Evolutionary conservation across 1,140 invertebrate species (phyloP).

Genomic region (Charaxes varanes): DNA sequence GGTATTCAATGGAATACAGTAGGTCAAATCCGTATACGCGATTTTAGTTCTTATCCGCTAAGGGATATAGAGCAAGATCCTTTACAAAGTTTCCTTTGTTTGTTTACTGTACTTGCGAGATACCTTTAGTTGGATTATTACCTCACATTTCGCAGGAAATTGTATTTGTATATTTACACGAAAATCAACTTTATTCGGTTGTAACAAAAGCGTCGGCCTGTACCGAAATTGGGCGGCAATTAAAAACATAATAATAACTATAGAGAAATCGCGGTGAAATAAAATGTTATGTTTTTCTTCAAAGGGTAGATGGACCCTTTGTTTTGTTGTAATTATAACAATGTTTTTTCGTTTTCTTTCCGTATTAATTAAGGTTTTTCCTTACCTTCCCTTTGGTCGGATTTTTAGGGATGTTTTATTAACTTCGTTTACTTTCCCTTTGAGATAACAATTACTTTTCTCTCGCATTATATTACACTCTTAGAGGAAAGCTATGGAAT

Average conservation of each 20-base stretch:
- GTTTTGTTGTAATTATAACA: slow-evolving; percentile 21
- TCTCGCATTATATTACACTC: too few species aligned
- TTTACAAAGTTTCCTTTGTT: slow-evolving; percentile 1
- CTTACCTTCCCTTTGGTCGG: too few species aligned
- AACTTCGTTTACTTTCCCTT: neutral
- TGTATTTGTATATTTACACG: neutral
- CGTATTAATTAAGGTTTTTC: slow-evolving; percentile 11
- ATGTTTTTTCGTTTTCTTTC: slow-evolving; percentile 11
- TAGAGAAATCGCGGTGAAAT: slow-evolving; percentile 13
- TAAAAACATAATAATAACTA: slow-evolving; percentile 17
- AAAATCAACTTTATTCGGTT: slow-evolving; percentile 4
- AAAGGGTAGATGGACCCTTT: slow-evolving; percentile 13
- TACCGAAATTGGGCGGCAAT: slow-evolving; percentile 6
- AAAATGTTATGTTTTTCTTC: slow-evolving; percentile 13
- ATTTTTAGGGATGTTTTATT: too few species aligned
- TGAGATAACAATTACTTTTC: neutral
- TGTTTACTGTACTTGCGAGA: slow-evolving; percentile 9
- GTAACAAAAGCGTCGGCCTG: neutral
- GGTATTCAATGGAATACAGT: slow-evolving; percentile 10
- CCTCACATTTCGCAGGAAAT: slow-evolving; percentile 11
- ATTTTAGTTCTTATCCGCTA: slow-evolving; percentile 4
- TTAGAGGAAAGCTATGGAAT: too few species aligned
- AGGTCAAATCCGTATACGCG: neutral
- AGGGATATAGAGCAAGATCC: slow-evolving; percentile 6
- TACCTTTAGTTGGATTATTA: slow-evolving; percentile 20